Conservation (phyloP, 2,888 invertebrate species). For the Bombyx huttoni region DNA sequence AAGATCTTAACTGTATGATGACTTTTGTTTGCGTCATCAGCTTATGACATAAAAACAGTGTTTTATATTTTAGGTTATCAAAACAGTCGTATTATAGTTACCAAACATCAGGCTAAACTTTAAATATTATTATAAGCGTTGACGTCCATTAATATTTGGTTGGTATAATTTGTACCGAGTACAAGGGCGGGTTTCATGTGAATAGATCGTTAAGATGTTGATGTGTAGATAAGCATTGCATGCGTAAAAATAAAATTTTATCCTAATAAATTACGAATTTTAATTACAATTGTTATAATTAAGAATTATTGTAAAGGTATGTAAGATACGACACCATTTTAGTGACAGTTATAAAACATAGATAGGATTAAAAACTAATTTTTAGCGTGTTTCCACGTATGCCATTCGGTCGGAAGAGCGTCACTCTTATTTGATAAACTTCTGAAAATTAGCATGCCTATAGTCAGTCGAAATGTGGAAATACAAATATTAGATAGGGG, state of each 20-base stretch:
- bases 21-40: neutral
- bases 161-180: neutral
- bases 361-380: neutral
- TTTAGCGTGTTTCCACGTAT: neutral
- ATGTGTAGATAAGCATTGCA: neutral
- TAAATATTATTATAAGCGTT: neutral
- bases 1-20: neutral
- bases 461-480: slow-evolving; percentile 17
- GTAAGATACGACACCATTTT: slow-evolving; percentile 36
- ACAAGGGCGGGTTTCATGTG: neutral
- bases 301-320: slow-evolving; percentile 15
- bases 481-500: slow-evolving; percentile 32
- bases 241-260: neutral
- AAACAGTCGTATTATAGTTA: neutral
- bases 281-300: slow-evolving; percentile 18
- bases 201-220: neutral
- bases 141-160: neutral
- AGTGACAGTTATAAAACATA: slow-evolving; percentile 3
- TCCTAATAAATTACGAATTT: slow-evolving; percentile 26
- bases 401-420: neutral
- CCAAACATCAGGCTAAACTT: neutral
- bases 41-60: neutral
- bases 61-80: neutral
- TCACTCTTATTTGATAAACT: too few relatives aligned
- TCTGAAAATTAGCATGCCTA: neutral